Evolutionary conservation across 1,140 invertebrate species (phyloP).

Genomic region (Caerostris darwini): DNA sequence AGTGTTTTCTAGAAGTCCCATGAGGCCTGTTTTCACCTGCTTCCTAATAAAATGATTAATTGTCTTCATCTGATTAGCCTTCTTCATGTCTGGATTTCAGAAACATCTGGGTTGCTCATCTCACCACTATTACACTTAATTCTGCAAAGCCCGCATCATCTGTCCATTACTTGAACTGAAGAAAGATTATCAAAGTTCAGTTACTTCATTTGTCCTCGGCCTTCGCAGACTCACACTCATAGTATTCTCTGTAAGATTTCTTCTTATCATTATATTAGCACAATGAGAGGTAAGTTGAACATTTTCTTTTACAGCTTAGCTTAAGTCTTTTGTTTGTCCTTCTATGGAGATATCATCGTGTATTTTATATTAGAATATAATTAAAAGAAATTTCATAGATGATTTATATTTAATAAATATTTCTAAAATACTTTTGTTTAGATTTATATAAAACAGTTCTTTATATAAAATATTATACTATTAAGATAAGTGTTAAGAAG

Average conservation of each 20-base stretch:
- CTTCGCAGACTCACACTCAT: not conserved
- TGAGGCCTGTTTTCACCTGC: conserved; percentile 16
- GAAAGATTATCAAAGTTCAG: not conserved
- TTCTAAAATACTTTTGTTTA: too few relatives aligned
- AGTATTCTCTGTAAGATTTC: not conserved
- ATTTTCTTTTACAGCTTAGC: not conserved
- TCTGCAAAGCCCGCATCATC: conserved; percentile 46
- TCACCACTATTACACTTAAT: conserved; percentile 36
- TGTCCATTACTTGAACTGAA: conserved; percentile 36
- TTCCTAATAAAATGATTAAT: conserved; percentile 57
- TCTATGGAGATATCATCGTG: too few relatives aligned
- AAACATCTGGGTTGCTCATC: conserved; percentile 71
- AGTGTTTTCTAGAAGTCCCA: not conserved
- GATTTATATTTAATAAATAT: too few relatives aligned
- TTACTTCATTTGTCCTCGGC: not conserved
- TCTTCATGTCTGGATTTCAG: conserved; percentile 68
- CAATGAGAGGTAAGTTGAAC: conserved; percentile 14
- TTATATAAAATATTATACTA: too few relatives aligned
- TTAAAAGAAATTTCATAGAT: too few relatives aligned
- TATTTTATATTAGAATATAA: too few relatives aligned
- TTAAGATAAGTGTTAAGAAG: too few relatives aligned
- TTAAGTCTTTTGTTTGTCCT: too few relatives aligned
- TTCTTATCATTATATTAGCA: not conserved
- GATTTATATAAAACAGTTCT: too few relatives aligned
- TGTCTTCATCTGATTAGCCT: conserved; percentile 66